These are phyloP conservation scores for Leptobrachium leishanense DNA, from an alignment of 2,113 vertebrate species.

Conservation along the genomic window DNA sequence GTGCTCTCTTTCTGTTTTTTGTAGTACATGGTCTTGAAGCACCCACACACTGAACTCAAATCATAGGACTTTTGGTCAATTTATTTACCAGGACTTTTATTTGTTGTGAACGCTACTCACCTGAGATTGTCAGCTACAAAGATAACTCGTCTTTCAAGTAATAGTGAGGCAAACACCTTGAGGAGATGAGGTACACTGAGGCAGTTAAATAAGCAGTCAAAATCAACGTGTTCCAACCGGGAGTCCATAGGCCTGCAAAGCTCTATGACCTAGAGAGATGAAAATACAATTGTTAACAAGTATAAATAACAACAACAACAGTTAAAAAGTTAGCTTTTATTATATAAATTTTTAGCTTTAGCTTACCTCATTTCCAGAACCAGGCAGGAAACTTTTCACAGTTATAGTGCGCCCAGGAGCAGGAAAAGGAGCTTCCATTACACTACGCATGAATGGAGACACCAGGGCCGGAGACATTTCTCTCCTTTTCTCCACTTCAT, in stretches of 20 bases:
- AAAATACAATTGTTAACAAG: neutral
- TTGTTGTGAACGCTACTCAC: conserved; percentile 57
- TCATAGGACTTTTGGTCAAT: too few species aligned
- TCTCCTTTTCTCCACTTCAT: conserved; percentile 91
- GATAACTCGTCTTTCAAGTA: conserved; percentile 94
- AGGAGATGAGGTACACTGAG: conserved; percentile 79
- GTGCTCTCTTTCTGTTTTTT: too few species aligned
- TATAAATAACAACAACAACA: too few species aligned
- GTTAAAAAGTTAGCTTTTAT: too few species aligned
- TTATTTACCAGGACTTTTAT: too few species aligned
- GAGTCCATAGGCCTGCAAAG: conserved; percentile 90
- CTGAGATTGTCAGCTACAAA: conserved; percentile 93
- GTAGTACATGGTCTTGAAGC: too few species aligned
- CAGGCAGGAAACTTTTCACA: conserved; percentile 92
- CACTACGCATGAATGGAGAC: conserved; percentile 91
- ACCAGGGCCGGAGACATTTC: conserved; percentile 90
- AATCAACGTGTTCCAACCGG: conserved; percentile 92
- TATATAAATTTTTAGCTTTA: neutral
- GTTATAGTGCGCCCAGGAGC: conserved; percentile 90
- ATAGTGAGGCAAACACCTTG: conserved; percentile 88
- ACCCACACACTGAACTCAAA: too few species aligned
- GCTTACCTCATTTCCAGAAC: conserved; percentile 86
- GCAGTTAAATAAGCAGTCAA: conserved; percentile 87
- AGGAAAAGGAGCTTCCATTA: conserved; percentile 96
- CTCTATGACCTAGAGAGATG: conserved; percentile 78